phyloP scores from a whole-genome alignment of 2,113 vertebrate genomes.

The Phylloscopus trochilus region DNA sequence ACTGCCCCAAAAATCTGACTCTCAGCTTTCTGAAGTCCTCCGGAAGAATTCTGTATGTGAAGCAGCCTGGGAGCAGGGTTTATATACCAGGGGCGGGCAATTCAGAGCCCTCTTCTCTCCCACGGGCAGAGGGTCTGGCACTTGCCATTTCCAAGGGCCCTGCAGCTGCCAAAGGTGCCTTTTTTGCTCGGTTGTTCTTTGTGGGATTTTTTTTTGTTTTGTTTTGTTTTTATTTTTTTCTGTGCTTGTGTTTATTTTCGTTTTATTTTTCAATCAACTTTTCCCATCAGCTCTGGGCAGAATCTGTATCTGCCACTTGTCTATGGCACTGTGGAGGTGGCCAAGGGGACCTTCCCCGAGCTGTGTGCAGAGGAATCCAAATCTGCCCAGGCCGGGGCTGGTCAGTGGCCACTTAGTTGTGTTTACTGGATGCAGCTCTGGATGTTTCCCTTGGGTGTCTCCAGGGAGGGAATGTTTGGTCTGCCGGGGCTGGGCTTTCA shows the following conservation, averaged over 20 bases:
- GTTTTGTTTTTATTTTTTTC: neutral
- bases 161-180: neutral
- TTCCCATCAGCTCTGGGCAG: neutral
- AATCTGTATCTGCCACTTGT: neutral
- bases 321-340: neutral
- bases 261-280: too few relatives aligned
- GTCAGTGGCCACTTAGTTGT: neutral
- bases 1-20: too few relatives aligned
- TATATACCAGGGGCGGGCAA: neutral
- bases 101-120: neutral
- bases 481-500: too few relatives aligned
- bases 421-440: too few relatives aligned
- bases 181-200: neutral
- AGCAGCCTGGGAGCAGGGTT: neutral
- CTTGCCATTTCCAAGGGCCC: neutral
- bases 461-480: neutral
- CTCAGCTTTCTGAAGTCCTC: neutral
- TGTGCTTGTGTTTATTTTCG: too few relatives aligned
- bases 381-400: neutral
- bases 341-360: neutral
- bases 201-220: too few relatives aligned
- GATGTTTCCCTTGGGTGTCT: neutral
- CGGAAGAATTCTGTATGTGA: neutral
- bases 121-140: neutral
- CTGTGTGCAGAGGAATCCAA: neutral